Base-by-base conservation (phyloP, 1,140 invertebrate genomes). In the Drosophila guanche region DNA sequence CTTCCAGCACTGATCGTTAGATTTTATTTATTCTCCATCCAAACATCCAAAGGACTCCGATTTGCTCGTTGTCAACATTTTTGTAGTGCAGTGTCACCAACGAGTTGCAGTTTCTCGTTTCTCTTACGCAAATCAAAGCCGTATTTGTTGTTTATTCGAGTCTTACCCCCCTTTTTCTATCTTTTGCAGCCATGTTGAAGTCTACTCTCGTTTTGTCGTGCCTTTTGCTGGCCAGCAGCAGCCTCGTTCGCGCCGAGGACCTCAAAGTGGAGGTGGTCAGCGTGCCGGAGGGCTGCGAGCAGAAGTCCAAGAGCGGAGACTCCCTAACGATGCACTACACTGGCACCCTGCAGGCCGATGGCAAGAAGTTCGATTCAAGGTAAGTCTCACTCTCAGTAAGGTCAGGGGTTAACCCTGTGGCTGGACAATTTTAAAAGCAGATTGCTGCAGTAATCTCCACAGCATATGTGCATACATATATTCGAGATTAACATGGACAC, bases 251-350 rank as follows among this genome's bases (percentile, higher is more conserved):
- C 53, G 92, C 91, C 76, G 92, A 85, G 57, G 80, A 93, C 58
- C 93, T 98, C 46, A 97, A 98, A 93, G 94, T 98, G 72, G 97
- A 98, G 76, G 94, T 95, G 54, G 75, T 96, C 12, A 95, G 94
- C 91, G 94, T 94, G 63, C 96, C 97, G 2, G 96, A 97, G 79
- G 93, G 94, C 46, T 98, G 97, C 93, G 94, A 95, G 3, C 92
- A 93, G 72, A 96, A 96, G 91, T 95, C 96, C n/a, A 97, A 97
- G 91, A 94, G 94, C 65, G 96, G 96, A 27, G 97, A 98, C 92
- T 95, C 96, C 93, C 94, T 98, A 37, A 96, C 96, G 48, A 98
- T 98, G 97, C 97, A 98, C 91, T 98, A 98, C 90, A 97, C 95
- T 37, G 97, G 97, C 72, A 97, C 96, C 20, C 93, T 98, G 14